Percentiles rank a stretch among this genome's conserved stretches.
These are phyloP conservation scores for Drosophila prosaltans DNA, from an alignment of 1,140 invertebrate genomes.

Conservation along the genomic window DNA sequence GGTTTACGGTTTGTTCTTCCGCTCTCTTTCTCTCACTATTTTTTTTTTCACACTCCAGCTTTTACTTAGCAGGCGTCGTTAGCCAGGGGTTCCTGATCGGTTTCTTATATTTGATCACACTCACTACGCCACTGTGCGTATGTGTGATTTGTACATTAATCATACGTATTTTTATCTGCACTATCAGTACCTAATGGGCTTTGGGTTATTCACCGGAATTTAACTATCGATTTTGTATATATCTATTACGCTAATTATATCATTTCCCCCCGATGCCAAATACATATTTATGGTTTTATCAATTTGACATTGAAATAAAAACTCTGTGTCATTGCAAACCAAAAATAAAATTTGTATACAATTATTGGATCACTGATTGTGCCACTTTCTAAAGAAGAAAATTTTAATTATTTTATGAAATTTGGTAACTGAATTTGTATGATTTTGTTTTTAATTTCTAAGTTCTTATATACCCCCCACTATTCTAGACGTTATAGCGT, in stretches of 20 bases:
- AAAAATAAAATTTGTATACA: background rate
- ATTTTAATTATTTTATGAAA: too few species aligned
- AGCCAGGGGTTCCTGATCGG: background rate
- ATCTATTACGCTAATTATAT: background rate
- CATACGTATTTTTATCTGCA: slow-evolving; percentile 8
- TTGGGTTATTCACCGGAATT: too few species aligned
- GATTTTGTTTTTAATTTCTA: too few species aligned
- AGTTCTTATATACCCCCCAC: too few species aligned
- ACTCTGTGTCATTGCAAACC: background rate
- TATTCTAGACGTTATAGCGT: too few species aligned
- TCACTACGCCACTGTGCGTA: background rate
- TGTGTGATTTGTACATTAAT: slow-evolving; percentile 8
- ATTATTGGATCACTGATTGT: background rate
- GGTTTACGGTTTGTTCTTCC: background rate
- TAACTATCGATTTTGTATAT: too few species aligned
- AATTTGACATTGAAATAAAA: background rate
- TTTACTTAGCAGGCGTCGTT: too few species aligned
- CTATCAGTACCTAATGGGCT: background rate
- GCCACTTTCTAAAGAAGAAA: background rate
- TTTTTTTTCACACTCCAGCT: background rate
- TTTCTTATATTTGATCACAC: background rate
- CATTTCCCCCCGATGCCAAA: background rate
- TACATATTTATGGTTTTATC: background rate
- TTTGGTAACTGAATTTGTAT: too few species aligned
- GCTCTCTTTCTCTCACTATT: slow-evolving; percentile 10